A percentile compares a stretch with the other conserved stretches of the same genome.
These are phyloP conservation scores for Pachypsylla venusta DNA, from an alignment of 1,140 invertebrate species.

Conservation along the genomic window DNA sequence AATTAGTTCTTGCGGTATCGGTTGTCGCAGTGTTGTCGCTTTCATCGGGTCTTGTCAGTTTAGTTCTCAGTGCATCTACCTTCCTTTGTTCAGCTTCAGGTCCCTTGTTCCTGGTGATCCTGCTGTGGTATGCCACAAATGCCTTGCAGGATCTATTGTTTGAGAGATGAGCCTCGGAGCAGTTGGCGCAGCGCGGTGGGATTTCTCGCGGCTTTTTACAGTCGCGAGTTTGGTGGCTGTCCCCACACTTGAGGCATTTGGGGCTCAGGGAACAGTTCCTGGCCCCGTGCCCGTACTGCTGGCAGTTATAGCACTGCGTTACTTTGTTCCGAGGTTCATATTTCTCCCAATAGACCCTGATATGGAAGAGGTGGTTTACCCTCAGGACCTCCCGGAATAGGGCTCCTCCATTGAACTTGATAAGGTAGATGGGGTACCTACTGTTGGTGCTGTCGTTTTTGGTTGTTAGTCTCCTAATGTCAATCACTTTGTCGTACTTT, in stretches of 20 bases:
- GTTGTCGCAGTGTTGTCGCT: too few species aligned
- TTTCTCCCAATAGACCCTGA: constrained; percentile 17
- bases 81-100: too few species aligned
- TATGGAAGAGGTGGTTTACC: constrained; percentile 2
- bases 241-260: constrained; percentile 7
- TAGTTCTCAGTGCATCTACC: too few species aligned
- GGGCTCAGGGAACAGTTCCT: constrained; percentile 29
- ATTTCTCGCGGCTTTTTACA: not conserved
- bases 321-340: constrained; percentile 16
- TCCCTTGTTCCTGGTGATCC: too few species aligned
- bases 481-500: not conserved
- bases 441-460: not conserved
- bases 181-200: not conserved
- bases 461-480: not conserved
- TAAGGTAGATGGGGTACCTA: not conserved
- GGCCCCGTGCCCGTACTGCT: not conserved
- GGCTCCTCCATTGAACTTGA: not conserved
- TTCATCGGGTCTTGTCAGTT: too few species aligned
- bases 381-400: not conserved
- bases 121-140: too few species aligned
- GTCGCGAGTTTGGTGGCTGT: not conserved
- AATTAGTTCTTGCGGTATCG: too few species aligned
- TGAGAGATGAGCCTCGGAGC: not conserved
- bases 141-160: not conserved
- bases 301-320: constrained; percentile 16